Percentiles rank a stretch among this genome's conserved stretches.
phyloP scores from a whole-genome alignment of 2,113 vertebrate species.

The Bombycilla garrulus region DNA sequence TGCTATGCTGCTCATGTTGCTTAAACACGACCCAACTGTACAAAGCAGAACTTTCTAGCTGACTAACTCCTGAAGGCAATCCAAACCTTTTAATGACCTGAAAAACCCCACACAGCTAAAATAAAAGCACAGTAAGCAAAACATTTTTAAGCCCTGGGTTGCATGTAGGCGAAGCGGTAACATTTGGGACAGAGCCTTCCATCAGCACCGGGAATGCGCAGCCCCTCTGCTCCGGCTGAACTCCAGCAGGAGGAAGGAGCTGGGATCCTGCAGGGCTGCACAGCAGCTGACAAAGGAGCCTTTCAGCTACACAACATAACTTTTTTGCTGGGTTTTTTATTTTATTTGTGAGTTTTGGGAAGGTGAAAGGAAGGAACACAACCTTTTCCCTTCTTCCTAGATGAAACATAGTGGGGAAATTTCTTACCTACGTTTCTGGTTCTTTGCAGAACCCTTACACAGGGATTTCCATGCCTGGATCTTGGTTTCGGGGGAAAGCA shows the following conservation, averaged over 20 bases:
- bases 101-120: slow-evolving; percentile 6
- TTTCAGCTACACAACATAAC: not conserved
- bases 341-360: not conserved
- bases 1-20: not conserved
- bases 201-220: rapidly evolving
- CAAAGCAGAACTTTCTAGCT: slow-evolving; percentile 12
- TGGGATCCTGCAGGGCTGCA: not conserved
- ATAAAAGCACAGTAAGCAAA: slow-evolving; percentile 4
- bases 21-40: not conserved
- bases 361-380: not conserved
- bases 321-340: not conserved
- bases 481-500: not conserved
- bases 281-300: slow-evolving; percentile 25
- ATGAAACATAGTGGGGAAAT: not conserved
- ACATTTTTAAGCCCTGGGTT: not conserved
- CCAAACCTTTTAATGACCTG: not conserved
- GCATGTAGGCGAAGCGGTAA: not conserved
- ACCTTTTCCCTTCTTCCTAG: not conserved
- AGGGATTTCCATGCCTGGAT: not conserved
- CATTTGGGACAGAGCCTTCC: not conserved
- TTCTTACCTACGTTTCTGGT: not conserved
- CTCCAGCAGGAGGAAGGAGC: not conserved
- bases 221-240: not conserved
- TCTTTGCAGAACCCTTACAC: not conserved
- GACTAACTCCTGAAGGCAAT: slow-evolving; percentile 25